phyloP scores from a whole-genome alignment of 2,888 invertebrate genomes.

The Cataglyphis rosenhaueri region DNA sequence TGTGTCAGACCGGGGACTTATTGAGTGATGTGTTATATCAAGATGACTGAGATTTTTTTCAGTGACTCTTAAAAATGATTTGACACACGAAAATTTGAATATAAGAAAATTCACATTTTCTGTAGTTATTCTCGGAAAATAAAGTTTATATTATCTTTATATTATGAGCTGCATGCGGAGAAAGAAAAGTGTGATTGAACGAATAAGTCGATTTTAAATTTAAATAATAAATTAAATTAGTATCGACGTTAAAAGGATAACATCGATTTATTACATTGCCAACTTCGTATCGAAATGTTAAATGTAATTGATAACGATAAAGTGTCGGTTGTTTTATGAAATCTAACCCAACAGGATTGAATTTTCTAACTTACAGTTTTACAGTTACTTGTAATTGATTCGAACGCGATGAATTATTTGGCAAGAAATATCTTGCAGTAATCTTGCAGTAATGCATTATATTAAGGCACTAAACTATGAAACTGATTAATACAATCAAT shows the following conservation, averaged over 20 bases:
- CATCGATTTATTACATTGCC: background rate
- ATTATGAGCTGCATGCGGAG: no score
- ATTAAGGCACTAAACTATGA: background rate
- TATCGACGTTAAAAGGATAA: background rate
- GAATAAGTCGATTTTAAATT: no score
- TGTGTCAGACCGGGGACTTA: no score
- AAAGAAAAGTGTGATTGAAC: background rate
- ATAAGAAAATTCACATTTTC: background rate
- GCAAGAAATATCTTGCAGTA: conserved; percentile 1
- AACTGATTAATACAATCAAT: background rate
- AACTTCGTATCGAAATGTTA: conserved; percentile 19
- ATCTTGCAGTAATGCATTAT: background rate
- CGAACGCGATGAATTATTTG: background rate
- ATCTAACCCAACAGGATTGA: conserved; percentile 5
- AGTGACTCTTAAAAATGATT: background rate
- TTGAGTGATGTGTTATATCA: background rate
- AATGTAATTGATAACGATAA: background rate
- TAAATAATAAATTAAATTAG: background rate
- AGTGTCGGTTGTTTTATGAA: conserved; percentile 5
- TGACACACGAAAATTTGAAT: background rate
- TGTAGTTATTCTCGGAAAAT: background rate
- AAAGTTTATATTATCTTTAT: background rate
- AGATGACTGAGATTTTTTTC: background rate
- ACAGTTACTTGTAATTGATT: background rate
- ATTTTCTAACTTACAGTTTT: conserved; percentile 7